Percentiles rank a stretch among this genome's conserved stretches.
These are phyloP conservation scores for Agrilus cyanescens DNA, from an alignment of 2,888 invertebrate genomes.

Conservation along the genomic window DNA sequence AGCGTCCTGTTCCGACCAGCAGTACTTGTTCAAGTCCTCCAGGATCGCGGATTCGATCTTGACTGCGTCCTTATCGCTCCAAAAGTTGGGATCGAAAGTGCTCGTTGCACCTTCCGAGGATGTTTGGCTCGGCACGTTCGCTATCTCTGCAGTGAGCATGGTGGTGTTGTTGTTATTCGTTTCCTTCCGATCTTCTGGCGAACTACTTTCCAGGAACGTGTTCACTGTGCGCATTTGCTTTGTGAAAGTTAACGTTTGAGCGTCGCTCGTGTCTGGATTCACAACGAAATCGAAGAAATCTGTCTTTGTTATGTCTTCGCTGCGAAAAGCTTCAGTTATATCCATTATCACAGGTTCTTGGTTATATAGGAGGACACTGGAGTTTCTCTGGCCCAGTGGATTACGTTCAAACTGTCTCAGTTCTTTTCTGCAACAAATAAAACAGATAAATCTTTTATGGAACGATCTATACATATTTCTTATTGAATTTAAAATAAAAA, in stretches of 20 bases:
- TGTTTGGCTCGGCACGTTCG: slow-evolving; percentile 34
- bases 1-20: slow-evolving; percentile 55
- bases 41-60: slow-evolving; percentile 62
- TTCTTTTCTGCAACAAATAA: no score
- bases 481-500: no score
- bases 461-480: no score
- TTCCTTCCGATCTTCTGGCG: slow-evolving; percentile 39
- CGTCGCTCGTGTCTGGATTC: slow-evolving; percentile 63
- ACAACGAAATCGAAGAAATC: slow-evolving; percentile 86
- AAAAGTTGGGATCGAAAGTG: slow-evolving; percentile 39
- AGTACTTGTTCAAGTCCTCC: slow-evolving; percentile 76
- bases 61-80: slow-evolving; percentile 63
- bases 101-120: slow-evolving; percentile 35
- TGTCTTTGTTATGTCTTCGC: slow-evolving; percentile 74
- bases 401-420: no score
- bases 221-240: slow-evolving; percentile 57
- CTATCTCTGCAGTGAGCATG: slow-evolving; percentile 27
- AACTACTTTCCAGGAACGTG: slow-evolving; percentile 49
- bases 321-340: slow-evolving; percentile 67
- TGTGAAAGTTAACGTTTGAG: slow-evolving; percentile 47
- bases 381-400: no score
- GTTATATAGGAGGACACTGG: no score
- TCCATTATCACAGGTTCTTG: slow-evolving; percentile 54
- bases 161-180: slow-evolving; percentile 45
- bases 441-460: no score